phyloP scores from a whole-genome alignment of 2,113 vertebrate genomes.

The Cercopithecus mona region DNA sequence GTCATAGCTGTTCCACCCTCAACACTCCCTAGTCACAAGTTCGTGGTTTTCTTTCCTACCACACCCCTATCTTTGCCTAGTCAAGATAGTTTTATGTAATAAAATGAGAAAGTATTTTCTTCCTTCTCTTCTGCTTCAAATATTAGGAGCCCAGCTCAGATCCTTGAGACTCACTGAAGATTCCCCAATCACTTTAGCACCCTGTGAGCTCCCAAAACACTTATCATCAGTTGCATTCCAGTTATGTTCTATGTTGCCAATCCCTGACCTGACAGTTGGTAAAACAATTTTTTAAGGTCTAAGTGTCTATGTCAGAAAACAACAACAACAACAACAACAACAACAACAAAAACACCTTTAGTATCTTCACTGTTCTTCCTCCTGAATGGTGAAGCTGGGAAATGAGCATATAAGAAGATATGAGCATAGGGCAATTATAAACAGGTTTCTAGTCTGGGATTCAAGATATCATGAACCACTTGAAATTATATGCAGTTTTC shows the following conservation, averaged over 20 bases:
- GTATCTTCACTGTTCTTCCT: background rate
- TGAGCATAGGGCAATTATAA: background rate
- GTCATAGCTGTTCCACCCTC: background rate
- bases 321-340: too few relatives aligned
- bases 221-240: background rate
- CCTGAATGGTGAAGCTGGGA: background rate
- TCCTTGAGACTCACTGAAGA: background rate
- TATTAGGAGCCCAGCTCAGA: background rate
- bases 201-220: background rate
- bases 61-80: background rate
- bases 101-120: background rate
- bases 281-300: background rate
- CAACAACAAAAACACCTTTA: background rate
- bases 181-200: background rate
- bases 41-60: conserved; percentile 6
- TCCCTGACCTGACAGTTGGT: background rate
- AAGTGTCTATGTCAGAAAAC: background rate
- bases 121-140: background rate
- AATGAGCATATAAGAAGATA: background rate
- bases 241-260: background rate
- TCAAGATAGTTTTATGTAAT: background rate
- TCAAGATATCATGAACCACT: background rate
- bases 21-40: background rate
- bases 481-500: background rate
- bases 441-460: background rate